Evolutionary conservation across 2,888 invertebrate genomes (phyloP), one percentile per base, ranked within the genome.

Genomic region (Mechanitis messenoides): DNA sequence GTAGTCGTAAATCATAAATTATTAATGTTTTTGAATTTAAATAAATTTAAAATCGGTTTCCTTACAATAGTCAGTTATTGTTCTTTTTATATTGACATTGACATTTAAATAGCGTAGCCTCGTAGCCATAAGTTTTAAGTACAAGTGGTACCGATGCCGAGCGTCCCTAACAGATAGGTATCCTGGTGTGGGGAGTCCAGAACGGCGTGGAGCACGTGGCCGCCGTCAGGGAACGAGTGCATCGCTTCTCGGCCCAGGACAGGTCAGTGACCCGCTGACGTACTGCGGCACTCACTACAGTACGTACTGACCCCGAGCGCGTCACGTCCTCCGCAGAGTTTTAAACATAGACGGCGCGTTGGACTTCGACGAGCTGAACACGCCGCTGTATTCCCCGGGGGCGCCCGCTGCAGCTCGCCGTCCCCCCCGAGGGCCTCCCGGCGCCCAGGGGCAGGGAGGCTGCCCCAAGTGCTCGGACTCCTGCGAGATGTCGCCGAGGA

Each of bases 331-430:
- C 28, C 20, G 0, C 76, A 87, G 89, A 64, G 93, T 95, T 53
- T 83, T 95, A 68, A 94, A 94, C 78, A 91, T 94, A 59, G 95
- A 96, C 75, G 92, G 95, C 78, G 91, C 96, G 46, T 80, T 97
- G 58, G 95, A 95, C 55, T 96, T 94, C 79, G 93, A 94, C 70
- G 94, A 95, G 76, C 85, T 96, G 53, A 95, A 95, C 87, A 92
- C 92, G 0, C 91, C 90, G 55, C 83, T 90, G 61, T 90, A 90
- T 80, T 73, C 84, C 2, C 90, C 85, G 28, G 66, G 77, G 33
- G 56, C 63, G 35, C 33, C 62, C 53, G 42, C 35, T 46, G 33
- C 45, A 42, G 69, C 38, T 61, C 53, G 55, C 50, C 54, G 58
- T 58, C 61, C 47, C 12, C 47, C 45, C 31, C 59, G 45, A 31